A percentile compares a stretch with the other conserved stretches of the same genome.
Evolutionary conservation across 2,113 vertebrate genomes (phyloP).

Genomic region (Passer domesticus): DNA sequence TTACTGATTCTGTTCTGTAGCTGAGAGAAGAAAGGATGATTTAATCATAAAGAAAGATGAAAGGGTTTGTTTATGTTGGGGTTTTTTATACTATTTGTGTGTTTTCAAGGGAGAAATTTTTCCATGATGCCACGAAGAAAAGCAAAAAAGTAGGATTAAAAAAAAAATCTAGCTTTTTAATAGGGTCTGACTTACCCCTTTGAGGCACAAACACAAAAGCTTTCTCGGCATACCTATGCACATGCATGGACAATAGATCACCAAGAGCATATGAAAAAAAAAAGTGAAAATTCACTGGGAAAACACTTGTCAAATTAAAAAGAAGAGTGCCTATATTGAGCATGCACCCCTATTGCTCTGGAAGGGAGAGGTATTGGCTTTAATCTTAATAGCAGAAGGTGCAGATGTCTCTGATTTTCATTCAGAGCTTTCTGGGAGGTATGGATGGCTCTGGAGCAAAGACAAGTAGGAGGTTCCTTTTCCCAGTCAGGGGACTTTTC

Average conservation of each 20-base stretch:
- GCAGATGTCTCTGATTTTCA: neutral
- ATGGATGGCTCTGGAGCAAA: neutral
- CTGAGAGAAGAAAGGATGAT: neutral
- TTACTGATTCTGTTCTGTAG: neutral
- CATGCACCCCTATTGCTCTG: neutral
- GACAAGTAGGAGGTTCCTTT: neutral
- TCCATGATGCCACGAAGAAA: neutral
- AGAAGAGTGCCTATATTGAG: accelerated
- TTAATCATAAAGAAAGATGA: neutral
- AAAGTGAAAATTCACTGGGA: neutral
- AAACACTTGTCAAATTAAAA: neutral
- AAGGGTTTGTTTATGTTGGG: neutral
- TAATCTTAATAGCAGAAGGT: neutral
- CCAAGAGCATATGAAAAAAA: neutral
- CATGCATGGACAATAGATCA: neutral
- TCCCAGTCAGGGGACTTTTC: neutral
- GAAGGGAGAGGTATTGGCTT: neutral
- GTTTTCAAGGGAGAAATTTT: neutral
- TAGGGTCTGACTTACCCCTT: neutral
- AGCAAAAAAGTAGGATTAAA: neutral
- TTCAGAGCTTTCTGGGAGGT: neutral
- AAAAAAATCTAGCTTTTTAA: neutral
- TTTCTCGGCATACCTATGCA: neutral
- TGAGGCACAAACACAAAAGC: neutral
- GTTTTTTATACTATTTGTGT: neutral